These are phyloP conservation scores for Lepus europaeus DNA, from an alignment of 2,113 vertebrate genomes.

Conservation along the genomic window DNA sequence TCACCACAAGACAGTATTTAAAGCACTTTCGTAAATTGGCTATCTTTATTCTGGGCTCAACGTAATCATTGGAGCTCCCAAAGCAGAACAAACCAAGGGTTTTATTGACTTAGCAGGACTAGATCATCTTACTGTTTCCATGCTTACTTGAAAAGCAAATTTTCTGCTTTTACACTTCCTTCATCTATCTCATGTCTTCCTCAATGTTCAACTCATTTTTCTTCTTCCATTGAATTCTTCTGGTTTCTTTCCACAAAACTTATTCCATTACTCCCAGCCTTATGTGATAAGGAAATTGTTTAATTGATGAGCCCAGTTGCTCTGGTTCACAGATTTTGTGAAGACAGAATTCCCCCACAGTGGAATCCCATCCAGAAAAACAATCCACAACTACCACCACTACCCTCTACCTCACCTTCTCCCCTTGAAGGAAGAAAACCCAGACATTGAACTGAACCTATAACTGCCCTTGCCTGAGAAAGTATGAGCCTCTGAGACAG, in stretches of 20 bases:
- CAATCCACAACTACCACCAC: not conserved
- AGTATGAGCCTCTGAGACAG: constrained; percentile 62
- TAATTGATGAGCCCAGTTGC: not conserved
- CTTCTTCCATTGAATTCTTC: not conserved
- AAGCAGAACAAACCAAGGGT: not conserved
- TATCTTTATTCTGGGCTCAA: not conserved
- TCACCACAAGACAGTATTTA: not conserved
- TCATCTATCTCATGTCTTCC: not conserved
- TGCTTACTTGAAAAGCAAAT: not conserved
- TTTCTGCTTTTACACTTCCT: not conserved
- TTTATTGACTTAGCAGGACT: constrained; percentile 37
- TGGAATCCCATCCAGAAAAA: constrained; percentile 54
- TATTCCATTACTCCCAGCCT: constrained; percentile 2
- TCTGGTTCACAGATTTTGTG: constrained; percentile 2
- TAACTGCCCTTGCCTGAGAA: constrained; percentile 69
- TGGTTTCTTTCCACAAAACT: not conserved
- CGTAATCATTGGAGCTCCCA: not conserved
- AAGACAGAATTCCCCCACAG: not conserved
- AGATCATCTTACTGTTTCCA: not conserved
- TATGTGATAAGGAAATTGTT: constrained; percentile 44
- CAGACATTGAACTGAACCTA: constrained; percentile 68
- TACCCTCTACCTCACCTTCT: not conserved
- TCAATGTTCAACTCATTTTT: not conserved
- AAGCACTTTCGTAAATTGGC: not conserved
- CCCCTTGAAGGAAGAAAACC: constrained; percentile 44